Percentiles rank a stretch among this genome's conserved stretches.
Conservation (phyloP, 2,888 invertebrate species). For the Prosopocoilus inquinatus region DNA sequence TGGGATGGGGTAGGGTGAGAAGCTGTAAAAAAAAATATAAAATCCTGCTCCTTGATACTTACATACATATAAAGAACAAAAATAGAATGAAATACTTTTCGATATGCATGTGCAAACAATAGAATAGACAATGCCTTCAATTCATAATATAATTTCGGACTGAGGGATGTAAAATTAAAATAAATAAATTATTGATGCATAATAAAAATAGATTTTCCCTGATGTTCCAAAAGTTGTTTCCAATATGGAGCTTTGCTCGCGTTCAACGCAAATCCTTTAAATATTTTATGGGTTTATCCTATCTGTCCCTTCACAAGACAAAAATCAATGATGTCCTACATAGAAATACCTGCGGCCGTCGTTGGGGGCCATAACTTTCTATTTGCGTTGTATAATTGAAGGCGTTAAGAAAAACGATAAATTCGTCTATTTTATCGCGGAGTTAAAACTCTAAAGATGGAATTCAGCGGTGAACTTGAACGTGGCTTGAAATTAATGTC, state of each 20-base stretch:
- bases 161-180: too few species aligned
- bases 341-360: not conserved
- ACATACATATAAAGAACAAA: too few species aligned
- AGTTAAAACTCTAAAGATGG: slow-evolving; percentile 19
- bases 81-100: too few species aligned
- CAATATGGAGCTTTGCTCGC: slow-evolving; percentile 5
- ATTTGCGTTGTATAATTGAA: slow-evolving; percentile 15
- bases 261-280: slow-evolving; percentile 12
- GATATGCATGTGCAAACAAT: too few species aligned
- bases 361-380: not conserved
- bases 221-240: not conserved
- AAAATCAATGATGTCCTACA: slow-evolving; percentile 13
- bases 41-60: too few species aligned
- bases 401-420: slow-evolving; percentile 18
- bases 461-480: slow-evolving; percentile 20
- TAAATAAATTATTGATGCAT: too few species aligned
- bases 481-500: slow-evolving; percentile 20
- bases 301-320: slow-evolving; percentile 11
- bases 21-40: too few species aligned
- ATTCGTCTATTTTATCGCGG: slow-evolving; percentile 17
- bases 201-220: too few species aligned
- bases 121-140: too few species aligned
- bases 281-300: slow-evolving; percentile 12
- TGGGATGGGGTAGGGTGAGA: too few species aligned
- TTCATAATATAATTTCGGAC: too few species aligned